Conservation (phyloP, 2,113 vertebrate species). For the Tonatia bakeri region DNA sequence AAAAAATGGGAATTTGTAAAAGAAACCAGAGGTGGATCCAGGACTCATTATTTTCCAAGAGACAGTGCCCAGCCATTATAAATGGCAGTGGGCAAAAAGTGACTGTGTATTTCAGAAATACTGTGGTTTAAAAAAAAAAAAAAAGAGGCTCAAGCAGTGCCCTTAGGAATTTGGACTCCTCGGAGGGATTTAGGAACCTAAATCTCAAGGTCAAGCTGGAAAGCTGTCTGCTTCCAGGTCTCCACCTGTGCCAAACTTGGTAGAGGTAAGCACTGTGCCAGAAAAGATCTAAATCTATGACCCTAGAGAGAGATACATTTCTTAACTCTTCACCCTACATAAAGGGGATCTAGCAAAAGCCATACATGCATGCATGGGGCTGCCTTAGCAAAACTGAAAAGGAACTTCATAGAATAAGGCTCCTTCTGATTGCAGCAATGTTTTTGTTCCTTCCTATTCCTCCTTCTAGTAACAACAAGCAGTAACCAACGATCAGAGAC, state of each 20-base stretch:
- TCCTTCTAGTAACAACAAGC: slow-evolving; percentile 10
- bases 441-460: background rate
- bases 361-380: background rate
- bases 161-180: background rate
- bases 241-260: background rate
- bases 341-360: background rate
- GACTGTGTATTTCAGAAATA: background rate
- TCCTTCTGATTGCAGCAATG: background rate
- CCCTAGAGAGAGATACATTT: background rate
- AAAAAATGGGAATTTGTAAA: background rate
- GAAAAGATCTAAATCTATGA: background rate
- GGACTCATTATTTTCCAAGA: background rate
- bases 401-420: background rate
- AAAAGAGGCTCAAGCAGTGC: background rate
- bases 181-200: background rate
- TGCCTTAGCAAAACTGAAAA: background rate
- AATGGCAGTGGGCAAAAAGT: background rate
- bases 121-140: background rate
- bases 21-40: background rate
- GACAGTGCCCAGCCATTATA: background rate
- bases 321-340: background rate
- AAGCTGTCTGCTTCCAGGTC: background rate
- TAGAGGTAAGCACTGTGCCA: background rate
- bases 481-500: background rate
- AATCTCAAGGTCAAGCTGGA: background rate